A percentile compares a stretch with the other conserved stretches of the same genome.
Evolutionary conservation across 2,797 vertebrate genomes (phyloP).

Genomic region (Oreochromis mossambicus): DNA sequence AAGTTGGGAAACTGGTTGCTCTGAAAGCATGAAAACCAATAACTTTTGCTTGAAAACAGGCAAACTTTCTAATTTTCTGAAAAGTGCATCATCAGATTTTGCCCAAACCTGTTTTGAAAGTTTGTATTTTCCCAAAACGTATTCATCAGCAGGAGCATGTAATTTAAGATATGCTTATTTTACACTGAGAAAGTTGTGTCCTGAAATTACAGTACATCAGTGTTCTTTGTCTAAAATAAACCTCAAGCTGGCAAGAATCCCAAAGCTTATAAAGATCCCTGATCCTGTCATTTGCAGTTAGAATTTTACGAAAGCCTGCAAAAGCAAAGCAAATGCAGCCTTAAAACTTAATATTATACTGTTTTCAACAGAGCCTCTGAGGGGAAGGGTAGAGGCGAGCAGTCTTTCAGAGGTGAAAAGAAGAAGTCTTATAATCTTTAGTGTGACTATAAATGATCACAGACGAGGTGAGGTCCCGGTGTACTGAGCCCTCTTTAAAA

Average conservation of each 20-base stretch:
- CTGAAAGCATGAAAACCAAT: not conserved
- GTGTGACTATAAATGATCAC: not conserved
- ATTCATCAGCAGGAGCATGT: not conserved
- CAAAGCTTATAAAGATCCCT: not conserved
- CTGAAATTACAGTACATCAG: not conserved
- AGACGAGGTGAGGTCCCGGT: not conserved
- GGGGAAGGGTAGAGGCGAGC: not conserved
- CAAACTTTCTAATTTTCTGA: not conserved
- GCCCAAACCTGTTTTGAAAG: not conserved
- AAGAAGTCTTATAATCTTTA: not conserved
- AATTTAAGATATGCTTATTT: not conserved
- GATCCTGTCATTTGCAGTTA: fast-evolving
- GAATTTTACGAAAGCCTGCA: not conserved
- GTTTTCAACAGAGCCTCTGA: not conserved
- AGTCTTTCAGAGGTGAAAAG: not conserved
- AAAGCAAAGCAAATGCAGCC: not conserved
- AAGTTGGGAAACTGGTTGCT: not conserved
- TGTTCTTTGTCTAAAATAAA: not conserved
- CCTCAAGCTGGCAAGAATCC: not conserved
- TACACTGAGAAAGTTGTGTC: not conserved
- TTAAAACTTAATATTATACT: not conserved
- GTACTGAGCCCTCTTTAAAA: not conserved
- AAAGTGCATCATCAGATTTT: not conserved
- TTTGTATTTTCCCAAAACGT: too few relatives aligned
- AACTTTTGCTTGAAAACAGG: fast-evolving